Conservation (phyloP, 2,797 vertebrate species). For the Poliocrania exsul region DNA sequence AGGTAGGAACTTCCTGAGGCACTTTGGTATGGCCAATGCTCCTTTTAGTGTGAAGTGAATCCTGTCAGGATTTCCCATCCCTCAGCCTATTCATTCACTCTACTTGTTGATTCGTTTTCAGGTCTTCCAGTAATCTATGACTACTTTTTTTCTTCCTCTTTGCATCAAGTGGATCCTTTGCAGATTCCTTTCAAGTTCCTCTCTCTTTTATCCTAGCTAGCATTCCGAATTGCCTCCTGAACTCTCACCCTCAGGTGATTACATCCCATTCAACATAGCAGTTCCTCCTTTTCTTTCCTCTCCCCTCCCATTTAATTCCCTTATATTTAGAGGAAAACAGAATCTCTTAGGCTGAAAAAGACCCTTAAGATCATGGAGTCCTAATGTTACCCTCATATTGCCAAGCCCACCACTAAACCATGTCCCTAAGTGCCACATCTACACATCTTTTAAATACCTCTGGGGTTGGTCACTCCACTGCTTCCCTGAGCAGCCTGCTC, state of each 20-base stretch:
- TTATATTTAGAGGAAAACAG: background rate
- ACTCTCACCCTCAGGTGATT: background rate
- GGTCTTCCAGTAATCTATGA: background rate
- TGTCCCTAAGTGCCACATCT: too few species aligned
- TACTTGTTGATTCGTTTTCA: background rate
- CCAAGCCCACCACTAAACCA: background rate
- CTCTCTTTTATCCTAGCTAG: background rate
- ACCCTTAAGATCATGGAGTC: background rate
- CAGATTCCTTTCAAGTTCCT: background rate
- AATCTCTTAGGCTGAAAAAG: background rate
- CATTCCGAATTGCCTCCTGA: background rate
- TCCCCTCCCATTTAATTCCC: background rate
- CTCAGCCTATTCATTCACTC: background rate
- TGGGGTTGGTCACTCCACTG: too few species aligned
- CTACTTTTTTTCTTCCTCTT: background rate
- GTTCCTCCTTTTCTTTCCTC: background rate
- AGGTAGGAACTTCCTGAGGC: background rate
- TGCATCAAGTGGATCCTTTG: background rate
- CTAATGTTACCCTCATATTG: background rate
- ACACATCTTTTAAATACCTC: too few species aligned
- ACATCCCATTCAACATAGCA: background rate
- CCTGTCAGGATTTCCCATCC: background rate
- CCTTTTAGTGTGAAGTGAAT: background rate
- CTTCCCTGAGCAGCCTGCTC: too few species aligned
- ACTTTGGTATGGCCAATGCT: background rate